These are phyloP conservation scores for Thereva unica DNA, from an alignment of 2,888 invertebrate species.

Conservation along the genomic window DNA sequence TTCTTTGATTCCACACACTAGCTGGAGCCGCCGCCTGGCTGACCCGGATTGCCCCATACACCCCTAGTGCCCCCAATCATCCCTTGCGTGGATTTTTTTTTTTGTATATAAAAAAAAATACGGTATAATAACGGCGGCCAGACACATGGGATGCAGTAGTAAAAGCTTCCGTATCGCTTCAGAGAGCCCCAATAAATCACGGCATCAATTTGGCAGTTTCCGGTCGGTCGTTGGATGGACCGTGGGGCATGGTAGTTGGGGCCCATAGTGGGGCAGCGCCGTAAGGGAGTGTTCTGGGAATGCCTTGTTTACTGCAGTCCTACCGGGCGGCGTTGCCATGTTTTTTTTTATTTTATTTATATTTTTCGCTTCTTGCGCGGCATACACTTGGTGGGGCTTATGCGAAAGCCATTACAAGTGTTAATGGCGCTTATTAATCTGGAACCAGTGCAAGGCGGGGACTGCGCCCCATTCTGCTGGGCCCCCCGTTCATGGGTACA, in stretches of 20 bases:
- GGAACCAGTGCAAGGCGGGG: constrained; percentile 14
- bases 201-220: constrained; percentile 24
- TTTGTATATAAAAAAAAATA: too few species aligned
- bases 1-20: constrained; percentile 10
- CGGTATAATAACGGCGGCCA: not conserved
- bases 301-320: not conserved
- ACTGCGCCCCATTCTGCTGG: constrained; percentile 4
- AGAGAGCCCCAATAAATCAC: constrained; percentile 25
- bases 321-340: constrained; percentile 1
- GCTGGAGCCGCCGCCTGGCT: not conserved
- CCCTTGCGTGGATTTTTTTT: too few species aligned
- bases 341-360: too few species aligned
- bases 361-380: too few species aligned
- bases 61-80: too few species aligned
- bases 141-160: not conserved
- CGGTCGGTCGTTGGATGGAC: not conserved
- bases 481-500: not conserved
- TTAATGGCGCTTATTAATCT: constrained; percentile 34
- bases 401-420: constrained; percentile 18
- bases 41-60: constrained; percentile 1
- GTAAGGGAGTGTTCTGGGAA: not conserved
- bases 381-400: too few species aligned
- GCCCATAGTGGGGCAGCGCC: too few species aligned
- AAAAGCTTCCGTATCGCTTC: not conserved
- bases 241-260: too few species aligned